Evolutionary conservation across 2,888 invertebrate species (phyloP).

Genomic region (Torymus auratus): DNA sequence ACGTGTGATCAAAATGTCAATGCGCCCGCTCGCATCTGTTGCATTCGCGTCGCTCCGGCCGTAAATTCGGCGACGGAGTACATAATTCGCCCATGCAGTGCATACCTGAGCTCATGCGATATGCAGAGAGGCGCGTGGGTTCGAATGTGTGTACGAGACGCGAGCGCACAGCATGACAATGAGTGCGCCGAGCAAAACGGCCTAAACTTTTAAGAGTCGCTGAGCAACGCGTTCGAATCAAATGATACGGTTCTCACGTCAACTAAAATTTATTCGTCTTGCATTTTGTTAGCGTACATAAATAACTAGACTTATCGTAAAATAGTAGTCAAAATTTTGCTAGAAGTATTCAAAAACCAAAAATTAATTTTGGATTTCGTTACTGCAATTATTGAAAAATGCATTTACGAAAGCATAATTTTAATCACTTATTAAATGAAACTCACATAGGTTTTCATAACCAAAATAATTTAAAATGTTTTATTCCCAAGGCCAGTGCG

Average conservation of each 20-base stretch:
- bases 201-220: slow-evolving; percentile 25
- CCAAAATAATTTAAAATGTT: too few species aligned
- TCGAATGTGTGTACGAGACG: slow-evolving; percentile 33
- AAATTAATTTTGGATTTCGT: too few species aligned
- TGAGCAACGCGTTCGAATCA: slow-evolving; percentile 21
- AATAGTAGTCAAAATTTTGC: too few species aligned
- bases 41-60: not conserved
- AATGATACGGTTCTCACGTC: slow-evolving; percentile 11
- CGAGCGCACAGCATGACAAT: slow-evolving; percentile 38
- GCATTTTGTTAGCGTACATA: too few species aligned
- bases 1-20: slow-evolving; percentile 7
- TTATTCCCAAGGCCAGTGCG: too few species aligned
- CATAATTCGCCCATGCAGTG: slow-evolving; percentile 25
- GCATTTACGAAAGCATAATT: too few species aligned
- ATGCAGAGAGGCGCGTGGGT: slow-evolving; percentile 44
- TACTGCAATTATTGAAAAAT: too few species aligned
- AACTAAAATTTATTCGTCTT: not conserved
- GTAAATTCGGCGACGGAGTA: slow-evolving; percentile 26
- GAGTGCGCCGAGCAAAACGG: slow-evolving; percentile 18
- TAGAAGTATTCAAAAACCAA: too few species aligned
- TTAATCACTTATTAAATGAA: too few species aligned
- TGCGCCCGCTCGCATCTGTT: not conserved
- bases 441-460: too few species aligned
- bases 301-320: too few species aligned
- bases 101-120: slow-evolving; percentile 36